A percentile compares a stretch with the other conserved stretches of the same genome.
phyloP scores from a whole-genome alignment of 2,113 vertebrate species.

The Pangasianodon gigas region DNA sequence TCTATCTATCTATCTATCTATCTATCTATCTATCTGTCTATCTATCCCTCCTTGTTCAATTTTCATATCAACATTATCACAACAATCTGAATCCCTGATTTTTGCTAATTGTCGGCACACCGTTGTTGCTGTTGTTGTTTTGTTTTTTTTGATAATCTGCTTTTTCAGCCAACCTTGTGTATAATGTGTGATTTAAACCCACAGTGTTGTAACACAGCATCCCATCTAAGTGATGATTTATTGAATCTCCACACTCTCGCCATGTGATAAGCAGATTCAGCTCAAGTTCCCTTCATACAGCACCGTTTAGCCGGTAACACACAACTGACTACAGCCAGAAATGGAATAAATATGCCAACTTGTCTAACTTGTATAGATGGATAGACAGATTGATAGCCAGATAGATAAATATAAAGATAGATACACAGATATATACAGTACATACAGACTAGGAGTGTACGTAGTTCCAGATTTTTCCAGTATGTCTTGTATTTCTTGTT shows the following conservation, averaged over 20 bases:
- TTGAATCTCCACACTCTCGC: background rate
- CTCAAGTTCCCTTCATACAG: background rate
- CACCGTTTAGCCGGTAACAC: background rate
- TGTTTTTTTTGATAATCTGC: background rate
- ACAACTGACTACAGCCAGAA: background rate
- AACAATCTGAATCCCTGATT: background rate
- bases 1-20: background rate
- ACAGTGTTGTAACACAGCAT: background rate
- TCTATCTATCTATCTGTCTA: background rate
- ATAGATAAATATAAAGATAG: background rate
- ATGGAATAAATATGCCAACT: background rate
- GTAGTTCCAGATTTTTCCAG: background rate
- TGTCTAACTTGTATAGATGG: background rate
- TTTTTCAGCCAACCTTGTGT: background rate
- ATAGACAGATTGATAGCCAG: background rate
- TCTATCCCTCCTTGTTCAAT: background rate
- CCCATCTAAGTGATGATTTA: background rate
- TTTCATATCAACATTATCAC: background rate
- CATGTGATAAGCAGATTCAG: background rate
- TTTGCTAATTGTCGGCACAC: background rate
- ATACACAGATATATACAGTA: background rate
- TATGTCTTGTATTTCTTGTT: background rate
- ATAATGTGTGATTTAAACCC: background rate
- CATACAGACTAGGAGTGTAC: background rate
- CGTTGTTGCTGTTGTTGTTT: background rate